Evolutionary conservation across 2,888 invertebrate genomes (phyloP).

Genomic region (Trissoscelio sp.): DNA sequence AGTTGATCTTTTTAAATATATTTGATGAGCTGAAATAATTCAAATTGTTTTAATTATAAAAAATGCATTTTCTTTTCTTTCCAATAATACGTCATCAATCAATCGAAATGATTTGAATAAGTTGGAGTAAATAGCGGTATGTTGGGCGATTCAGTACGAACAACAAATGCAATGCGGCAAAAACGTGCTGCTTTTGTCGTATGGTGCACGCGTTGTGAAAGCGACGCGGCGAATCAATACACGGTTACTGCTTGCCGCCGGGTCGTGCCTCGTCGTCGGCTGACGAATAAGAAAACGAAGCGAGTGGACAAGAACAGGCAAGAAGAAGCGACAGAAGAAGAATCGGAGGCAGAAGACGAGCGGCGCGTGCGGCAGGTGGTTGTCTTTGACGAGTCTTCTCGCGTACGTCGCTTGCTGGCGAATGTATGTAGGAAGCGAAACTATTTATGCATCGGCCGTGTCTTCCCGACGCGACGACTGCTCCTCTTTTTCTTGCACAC

Average conservation of each 20-base stretch:
- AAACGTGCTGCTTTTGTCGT: conserved; percentile 66
- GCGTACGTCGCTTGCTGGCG: conserved; percentile 13
- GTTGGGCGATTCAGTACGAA: conserved; percentile 11
- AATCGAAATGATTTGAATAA: too few species aligned
- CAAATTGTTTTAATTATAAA: too few species aligned
- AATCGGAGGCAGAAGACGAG: conserved; percentile 22
- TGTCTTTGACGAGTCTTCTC: conserved; percentile 50
- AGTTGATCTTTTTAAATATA: too few species aligned
- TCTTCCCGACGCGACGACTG: background rate
- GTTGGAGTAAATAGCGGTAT: too few species aligned
- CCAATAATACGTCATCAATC: too few species aligned
- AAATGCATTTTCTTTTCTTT: too few species aligned
- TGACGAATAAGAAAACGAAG: conserved; percentile 32
- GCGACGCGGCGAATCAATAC: conserved; percentile 78
- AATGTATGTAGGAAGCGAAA: conserved; percentile 12
- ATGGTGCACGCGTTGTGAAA: conserved; percentile 70
- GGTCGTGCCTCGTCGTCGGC: conserved; percentile 65
- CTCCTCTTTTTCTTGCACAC: conserved; percentile 22
- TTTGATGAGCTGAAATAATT: too few species aligned
- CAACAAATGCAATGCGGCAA: conserved; percentile 61
- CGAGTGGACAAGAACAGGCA: conserved; percentile 10
- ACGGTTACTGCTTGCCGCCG: conserved; percentile 71
- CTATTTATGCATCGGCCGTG: conserved; percentile 43
- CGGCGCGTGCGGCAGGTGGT: conserved; percentile 67
- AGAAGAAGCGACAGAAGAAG: background rate